Evolutionary conservation across 2,888 invertebrate genomes (phyloP), one percentile per base, ranked within the genome.

Genomic region (Camptogramma bilineatum): DNA sequence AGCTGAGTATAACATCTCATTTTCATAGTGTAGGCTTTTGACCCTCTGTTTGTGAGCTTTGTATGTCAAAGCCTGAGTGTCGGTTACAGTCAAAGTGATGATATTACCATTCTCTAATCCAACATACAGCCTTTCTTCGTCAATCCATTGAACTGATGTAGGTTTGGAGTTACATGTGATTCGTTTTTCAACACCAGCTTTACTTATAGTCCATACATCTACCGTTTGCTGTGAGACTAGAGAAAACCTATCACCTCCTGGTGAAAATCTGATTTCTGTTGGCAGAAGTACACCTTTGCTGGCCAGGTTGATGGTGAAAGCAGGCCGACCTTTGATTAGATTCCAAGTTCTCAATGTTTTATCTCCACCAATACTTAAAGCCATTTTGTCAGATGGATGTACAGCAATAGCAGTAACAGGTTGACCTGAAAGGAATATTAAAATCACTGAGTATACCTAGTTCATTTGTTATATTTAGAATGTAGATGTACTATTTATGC

Each of bases 321-420:
- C 98, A 74, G 96, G 96, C 66, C 98, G 94, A 0, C 98, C 99
- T 85, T 98, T 98, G 0, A 99, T 94, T 68, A 99, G 93, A 92
- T 99, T 98, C 99, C 99, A 99, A 2, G 98, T 98, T 77, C 96
- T 94, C 51, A 99, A 86, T 4, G 96, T 96, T 73, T 95, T 95
- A 86, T 99, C 98, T 53, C 95, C 95, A 16, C 98, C 98, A 44
- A 98, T 94, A 10, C 98, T 97, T 8, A 99, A 88, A 0, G 98
- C 97, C 71, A 99, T 80, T 88, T 98, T 98, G 13, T 98, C 98
- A 75, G 96, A 96, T 1, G 98, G 97, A 93, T 99, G 99, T 52
- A 98, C 94, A 54, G 97, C 95, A 58, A 98, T 90, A 70, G 95
- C 94, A 63, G 95, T 95, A 0, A 99, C 95, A 4, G 95, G 94